phyloP scores from a whole-genome alignment of 2,113 vertebrate genomes.

The Oryzias celebensis region DNA sequence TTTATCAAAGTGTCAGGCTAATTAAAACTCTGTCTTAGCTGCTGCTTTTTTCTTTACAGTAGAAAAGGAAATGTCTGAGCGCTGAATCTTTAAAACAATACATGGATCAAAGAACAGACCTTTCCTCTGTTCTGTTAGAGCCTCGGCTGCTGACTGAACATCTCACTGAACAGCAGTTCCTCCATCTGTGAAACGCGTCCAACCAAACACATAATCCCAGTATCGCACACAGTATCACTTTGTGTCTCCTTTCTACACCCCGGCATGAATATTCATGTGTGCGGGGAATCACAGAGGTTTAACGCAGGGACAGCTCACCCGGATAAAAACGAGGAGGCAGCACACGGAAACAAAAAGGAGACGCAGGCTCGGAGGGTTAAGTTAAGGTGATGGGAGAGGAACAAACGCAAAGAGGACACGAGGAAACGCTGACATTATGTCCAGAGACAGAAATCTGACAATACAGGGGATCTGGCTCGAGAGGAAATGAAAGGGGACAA shows the following conservation, averaged over 20 bases:
- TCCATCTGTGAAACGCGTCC: constrained; percentile 37
- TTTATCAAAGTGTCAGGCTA: constrained; percentile 19
- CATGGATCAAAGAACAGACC: constrained; percentile 50
- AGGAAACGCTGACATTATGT: constrained; percentile 33
- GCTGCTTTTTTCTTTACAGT: constrained; percentile 7
- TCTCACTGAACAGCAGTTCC: constrained; percentile 29
- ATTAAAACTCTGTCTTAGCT: constrained; percentile 21
- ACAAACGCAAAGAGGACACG: constrained; percentile 9
- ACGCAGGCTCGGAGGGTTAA: constrained; percentile 9
- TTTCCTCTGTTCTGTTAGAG: constrained; percentile 34
- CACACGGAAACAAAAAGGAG: constrained; percentile 16
- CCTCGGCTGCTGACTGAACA: constrained; percentile 21
- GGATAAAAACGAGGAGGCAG: constrained; percentile 14
- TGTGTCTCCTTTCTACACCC: constrained; percentile 4
- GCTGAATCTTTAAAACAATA: constrained; percentile 49
- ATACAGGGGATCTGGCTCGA: constrained; percentile 32
- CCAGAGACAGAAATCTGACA: constrained; percentile 41
- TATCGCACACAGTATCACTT: background rate
- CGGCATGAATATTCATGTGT: constrained; percentile 24
- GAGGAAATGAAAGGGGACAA: constrained; percentile 36
- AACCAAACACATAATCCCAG: background rate
- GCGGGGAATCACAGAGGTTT: constrained; percentile 15
- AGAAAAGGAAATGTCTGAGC: constrained; percentile 38
- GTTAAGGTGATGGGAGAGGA: background rate
- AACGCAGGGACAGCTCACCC: constrained; percentile 8